Evolutionary conservation across 2,113 vertebrate genomes (phyloP), one percentile per base, ranked within the genome.

Genomic region (Microcebus murinus): DNA sequence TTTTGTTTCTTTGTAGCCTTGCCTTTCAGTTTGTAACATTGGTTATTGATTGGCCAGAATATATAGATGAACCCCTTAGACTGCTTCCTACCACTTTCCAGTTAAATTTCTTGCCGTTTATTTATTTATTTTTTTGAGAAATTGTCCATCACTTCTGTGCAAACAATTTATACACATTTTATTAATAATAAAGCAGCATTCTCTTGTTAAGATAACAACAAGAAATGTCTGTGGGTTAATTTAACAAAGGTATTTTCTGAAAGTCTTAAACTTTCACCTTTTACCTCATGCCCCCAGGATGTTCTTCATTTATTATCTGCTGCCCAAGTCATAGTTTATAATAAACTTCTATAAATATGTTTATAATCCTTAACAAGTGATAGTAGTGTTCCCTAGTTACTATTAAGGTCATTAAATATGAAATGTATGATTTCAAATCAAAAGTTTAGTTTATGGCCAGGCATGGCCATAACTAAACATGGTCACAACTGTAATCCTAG

Each of bases 11-110:
- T 84, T 93, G 31, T 11, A 80, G 39, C 29, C 23, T 39, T 90
- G 48, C 52, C 95, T 79, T 93, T 87, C 55, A 79, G 29, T 73
- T 87, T 81, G 36, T 36, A 76, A 45, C 12, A 71, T 83, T 95
- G 20, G 59, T 89, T 70, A 68, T 84, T 87, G 39, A 10, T 55
- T 63, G 84, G 92, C 84, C 55, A 84, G 39, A 61, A 63, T 81
- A 45, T 36, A 50, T 68, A 90, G 73, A 82, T 94, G 25, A 83
- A 25, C 74, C 61, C 39, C 4, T 3, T 8, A 85, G n/a, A 36
- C 23, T 63, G 27, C 59, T 31, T 90, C 39, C 81, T 86, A 82
- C 4, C 68, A 74, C 34, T 95, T 87, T 52, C 61, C 39, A 48
- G 80, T 83, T 89, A 73, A 91, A 82, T 94, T 82, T 92, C 52